Percentiles rank a stretch among this genome's conserved stretches.
These are phyloP conservation scores for Myocastor coypus DNA, from an alignment of 2,113 vertebrate species.

Conservation along the genomic window DNA sequence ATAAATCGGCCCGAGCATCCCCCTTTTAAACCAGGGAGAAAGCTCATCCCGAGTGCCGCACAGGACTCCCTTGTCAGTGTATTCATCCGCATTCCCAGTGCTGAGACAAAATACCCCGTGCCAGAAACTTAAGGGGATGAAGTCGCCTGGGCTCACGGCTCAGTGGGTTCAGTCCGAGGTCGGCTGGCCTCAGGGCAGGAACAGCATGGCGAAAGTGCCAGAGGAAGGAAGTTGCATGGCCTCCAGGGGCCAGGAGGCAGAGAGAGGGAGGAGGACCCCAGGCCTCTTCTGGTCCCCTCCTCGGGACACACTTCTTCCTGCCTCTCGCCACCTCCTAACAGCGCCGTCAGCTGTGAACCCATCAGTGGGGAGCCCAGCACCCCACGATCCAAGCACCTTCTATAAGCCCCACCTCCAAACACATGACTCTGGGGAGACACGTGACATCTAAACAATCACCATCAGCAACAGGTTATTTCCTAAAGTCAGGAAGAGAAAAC, in stretches of 20 bases:
- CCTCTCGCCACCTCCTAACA: neutral
- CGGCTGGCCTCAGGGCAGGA: neutral
- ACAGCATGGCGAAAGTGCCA: neutral
- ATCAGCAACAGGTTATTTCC: constrained; percentile 3
- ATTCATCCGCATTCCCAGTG: neutral
- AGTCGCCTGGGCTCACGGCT: neutral
- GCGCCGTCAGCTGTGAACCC: neutral
- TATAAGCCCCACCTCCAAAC: neutral
- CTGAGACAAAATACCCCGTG: neutral
- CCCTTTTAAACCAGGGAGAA: constrained; percentile 1
- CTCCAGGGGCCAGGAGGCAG: neutral
- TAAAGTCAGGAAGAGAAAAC: neutral
- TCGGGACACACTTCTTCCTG: neutral
- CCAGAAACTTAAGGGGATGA: neutral
- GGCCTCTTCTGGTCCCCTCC: neutral
- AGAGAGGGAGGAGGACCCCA: neutral
- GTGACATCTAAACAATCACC: neutral
- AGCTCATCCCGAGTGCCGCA: neutral
- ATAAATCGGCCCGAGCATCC: neutral
- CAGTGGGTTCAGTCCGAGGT: neutral
- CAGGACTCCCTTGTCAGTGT: neutral
- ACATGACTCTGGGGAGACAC: neutral
- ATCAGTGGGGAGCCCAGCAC: neutral
- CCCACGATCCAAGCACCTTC: neutral
- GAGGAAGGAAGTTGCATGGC: neutral